phyloP scores from a whole-genome alignment of 2,888 invertebrate species.

The Chrysodeixis includens region DNA sequence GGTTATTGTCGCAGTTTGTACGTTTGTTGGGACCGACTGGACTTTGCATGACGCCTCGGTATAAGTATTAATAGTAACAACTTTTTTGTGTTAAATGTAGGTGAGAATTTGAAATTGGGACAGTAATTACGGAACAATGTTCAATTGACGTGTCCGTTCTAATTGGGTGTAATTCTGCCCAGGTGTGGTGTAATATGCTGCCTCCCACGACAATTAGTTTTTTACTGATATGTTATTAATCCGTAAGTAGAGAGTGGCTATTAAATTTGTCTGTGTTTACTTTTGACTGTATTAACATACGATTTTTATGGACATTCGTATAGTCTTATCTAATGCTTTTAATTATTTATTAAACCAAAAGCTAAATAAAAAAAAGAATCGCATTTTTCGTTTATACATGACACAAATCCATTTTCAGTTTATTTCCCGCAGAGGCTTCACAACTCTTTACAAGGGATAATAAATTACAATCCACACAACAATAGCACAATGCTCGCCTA shows the following conservation, averaged over 20 bases:
- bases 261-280: too few species aligned
- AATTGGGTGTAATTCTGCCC: not conserved
- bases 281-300: too few species aligned
- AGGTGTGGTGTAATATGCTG: not conserved
- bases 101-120: not conserved
- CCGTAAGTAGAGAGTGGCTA: not conserved
- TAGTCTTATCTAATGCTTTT: too few species aligned
- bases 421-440: not conserved
- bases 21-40: slow-evolving; percentile 58
- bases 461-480: slow-evolving; percentile 56
- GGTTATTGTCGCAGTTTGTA: slow-evolving; percentile 69
- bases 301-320: too few species aligned
- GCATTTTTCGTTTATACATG: too few species aligned
- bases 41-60: slow-evolving; percentile 64
- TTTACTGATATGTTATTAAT: not conserved
- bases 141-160: not conserved
- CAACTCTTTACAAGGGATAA: slow-evolving; percentile 40
- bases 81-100: not conserved
- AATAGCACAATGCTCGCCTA: slow-evolving; percentile 57
- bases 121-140: not conserved
- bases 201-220: not conserved
- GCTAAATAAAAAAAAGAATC: too few species aligned
- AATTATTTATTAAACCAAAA: too few species aligned
- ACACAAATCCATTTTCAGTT: slow-evolving; percentile 15
- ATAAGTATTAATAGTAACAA: slow-evolving; percentile 11